Base-by-base conservation (phyloP, 2,797 vertebrate species). In the Falco novaeseelandiae region DNA sequence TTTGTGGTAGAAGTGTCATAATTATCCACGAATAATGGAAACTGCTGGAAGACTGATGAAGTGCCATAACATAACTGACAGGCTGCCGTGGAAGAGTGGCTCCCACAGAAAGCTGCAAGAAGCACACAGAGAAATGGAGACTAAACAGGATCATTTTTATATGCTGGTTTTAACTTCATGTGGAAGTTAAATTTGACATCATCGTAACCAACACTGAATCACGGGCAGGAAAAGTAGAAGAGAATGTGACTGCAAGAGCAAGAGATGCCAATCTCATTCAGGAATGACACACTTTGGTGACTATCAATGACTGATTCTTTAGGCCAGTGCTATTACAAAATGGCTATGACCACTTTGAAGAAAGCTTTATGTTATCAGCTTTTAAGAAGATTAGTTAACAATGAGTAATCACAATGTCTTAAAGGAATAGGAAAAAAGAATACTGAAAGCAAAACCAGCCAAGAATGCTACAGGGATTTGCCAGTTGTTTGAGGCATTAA, bases 301-400 rank as follows among this genome's bases (percentile, higher is more conserved):
- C 63, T n/a, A 54, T 52, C 88, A 62, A 2, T 20, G n/a, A 84
- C 82, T 42, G 67, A 92, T 91, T 80, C 69, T 67, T 40, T 65
- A 87, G 87, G 70, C 91, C 90, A 93, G 63, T 85, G 72, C 59
- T 87, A 21, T 52, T 70, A 66, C 14, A 30, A 93, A 93, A 97
- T 61, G 69, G 55, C 83, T 90, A 14, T 46, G 83, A 93, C 93
- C 95, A 95, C 88, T 97, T 26, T 9, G n/a, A 94, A 83, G 48
- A 42, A 83, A 25, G 19, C 49, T 89, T 82, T 42, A 49, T 23
- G 26, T 81, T 79, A 79, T 71, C 55, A 74, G 54, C 29, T 87
- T 84, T 40, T 62, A 42, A 76, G 93, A 90, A 59, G 29, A 27
- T 57, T 54, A 57, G 40, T 74, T 71, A 78, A 84, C 36, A 88